Conservation (phyloP, 2,113 vertebrate species). For the Dolichotis patagonum region DNA sequence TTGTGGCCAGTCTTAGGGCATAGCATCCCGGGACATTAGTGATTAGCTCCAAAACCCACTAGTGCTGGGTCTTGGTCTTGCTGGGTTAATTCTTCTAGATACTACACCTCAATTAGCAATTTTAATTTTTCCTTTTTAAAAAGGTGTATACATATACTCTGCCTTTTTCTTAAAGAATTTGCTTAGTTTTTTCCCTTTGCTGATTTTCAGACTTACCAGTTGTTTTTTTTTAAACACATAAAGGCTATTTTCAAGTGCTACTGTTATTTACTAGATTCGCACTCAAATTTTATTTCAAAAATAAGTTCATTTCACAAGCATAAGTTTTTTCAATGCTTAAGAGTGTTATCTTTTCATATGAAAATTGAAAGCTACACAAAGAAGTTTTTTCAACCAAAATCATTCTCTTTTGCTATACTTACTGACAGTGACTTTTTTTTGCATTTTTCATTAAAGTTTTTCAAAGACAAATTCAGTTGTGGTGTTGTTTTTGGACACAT, state of each 20-base stretch:
- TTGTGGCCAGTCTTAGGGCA: background rate
- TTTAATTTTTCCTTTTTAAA: background rate
- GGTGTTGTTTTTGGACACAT: constrained; percentile 65
- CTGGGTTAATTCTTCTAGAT: background rate
- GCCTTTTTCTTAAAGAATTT: background rate
- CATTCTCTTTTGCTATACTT: constrained; percentile 55
- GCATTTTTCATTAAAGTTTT: constrained; percentile 63
- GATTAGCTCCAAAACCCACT: background rate
- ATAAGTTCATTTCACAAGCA: background rate
- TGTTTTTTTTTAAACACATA: background rate
- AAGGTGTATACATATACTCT: background rate
- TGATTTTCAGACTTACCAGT: background rate
- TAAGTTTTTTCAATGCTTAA: constrained; percentile 9
- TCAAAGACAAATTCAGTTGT: constrained; percentile 60
- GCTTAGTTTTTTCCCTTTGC: background rate
- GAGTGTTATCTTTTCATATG: background rate
- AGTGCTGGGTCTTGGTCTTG: background rate
- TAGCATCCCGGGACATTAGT: background rate
- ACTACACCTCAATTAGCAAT: constrained; percentile 2
- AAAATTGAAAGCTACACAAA: constrained; percentile 28
- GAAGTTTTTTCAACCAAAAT: constrained; percentile 45
- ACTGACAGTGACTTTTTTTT: constrained; percentile 62
- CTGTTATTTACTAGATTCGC: background rate
- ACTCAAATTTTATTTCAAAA: constrained; percentile 26
- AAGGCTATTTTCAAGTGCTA: constrained; percentile 14